A percentile compares a stretch with the other conserved stretches of the same genome.
Conservation (phyloP, 1,140 invertebrate genomes). For the Sminthurides bifidus region DNA sequence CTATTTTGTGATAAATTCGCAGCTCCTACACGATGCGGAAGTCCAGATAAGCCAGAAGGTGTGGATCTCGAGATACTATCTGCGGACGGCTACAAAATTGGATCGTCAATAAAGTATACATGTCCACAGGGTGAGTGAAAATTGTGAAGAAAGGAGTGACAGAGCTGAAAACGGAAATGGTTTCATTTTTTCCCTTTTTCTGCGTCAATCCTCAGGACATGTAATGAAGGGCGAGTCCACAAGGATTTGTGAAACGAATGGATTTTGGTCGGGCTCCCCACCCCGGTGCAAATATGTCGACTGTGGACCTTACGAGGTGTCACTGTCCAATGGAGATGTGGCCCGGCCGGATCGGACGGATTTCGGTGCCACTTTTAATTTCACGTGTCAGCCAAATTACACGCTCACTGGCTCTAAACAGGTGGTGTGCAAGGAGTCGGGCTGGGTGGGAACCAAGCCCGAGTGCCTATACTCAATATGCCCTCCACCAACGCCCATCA, state of each 20-base stretch:
- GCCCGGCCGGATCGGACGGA: constrained; percentile 7
- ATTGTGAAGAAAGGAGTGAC: too few relatives aligned
- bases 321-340: background rate
- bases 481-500: constrained; percentile 3
- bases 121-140: constrained; percentile 47
- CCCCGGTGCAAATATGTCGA: constrained; percentile 74
- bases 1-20: constrained; percentile 28
- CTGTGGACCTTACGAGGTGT: constrained; percentile 50
- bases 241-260: constrained; percentile 62
- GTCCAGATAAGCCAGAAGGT: constrained; percentile 62
- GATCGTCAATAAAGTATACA: constrained; percentile 55
- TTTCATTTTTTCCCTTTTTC: too few relatives aligned
- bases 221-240: constrained; percentile 48
- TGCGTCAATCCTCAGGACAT: background rate
- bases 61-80: constrained; percentile 9
- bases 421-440: background rate
- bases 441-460: background rate
- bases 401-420: constrained; percentile 14
- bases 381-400: constrained; percentile 32
- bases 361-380: constrained; percentile 13
- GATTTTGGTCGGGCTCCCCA: constrained; percentile 65
- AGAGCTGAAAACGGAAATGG: too few relatives aligned
- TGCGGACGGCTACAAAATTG: constrained; percentile 47
- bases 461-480: background rate
- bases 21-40: constrained; percentile 72